A percentile compares a stretch with the other conserved stretches of the same genome.
phyloP scores from a whole-genome alignment of 2,888 invertebrate genomes.

The Monoplex corrugatus region DNA sequence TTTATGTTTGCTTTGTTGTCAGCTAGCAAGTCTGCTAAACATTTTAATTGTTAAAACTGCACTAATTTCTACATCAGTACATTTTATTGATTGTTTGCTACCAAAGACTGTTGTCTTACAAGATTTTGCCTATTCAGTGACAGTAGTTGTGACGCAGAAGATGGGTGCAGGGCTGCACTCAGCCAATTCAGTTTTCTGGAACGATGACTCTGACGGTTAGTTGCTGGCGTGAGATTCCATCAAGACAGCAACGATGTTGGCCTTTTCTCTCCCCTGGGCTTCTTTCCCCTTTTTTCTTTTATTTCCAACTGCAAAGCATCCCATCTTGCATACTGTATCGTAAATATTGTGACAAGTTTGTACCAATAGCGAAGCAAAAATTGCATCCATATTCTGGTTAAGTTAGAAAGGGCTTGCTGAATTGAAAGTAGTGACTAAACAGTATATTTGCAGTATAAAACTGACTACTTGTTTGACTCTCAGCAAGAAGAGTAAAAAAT shows the following conservation, averaged over 20 bases:
- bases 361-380: too few relatives aligned
- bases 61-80: too few relatives aligned
- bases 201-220: slow-evolving; percentile 57
- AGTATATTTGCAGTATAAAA: too few relatives aligned
- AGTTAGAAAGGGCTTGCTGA: too few relatives aligned
- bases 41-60: too few relatives aligned
- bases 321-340: not conserved
- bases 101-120: not conserved
- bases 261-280: not conserved
- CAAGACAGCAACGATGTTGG: not conserved
- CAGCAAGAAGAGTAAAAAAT: too few relatives aligned
- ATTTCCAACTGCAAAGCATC: not conserved
- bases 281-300: not conserved
- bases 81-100: not conserved
- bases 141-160: slow-evolving; percentile 55
- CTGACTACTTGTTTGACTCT: too few relatives aligned
- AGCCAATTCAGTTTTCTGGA: slow-evolving; percentile 59
- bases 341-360: too few relatives aligned
- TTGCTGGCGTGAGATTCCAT: not conserved
- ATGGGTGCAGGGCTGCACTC: slow-evolving; percentile 58
- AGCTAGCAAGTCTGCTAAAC: too few relatives aligned
- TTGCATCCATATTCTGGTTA: too few relatives aligned
- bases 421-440: too few relatives aligned
- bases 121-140: not conserved
- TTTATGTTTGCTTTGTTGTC: too few relatives aligned